These are phyloP conservation scores for Pogoniulus pusillus DNA, from an alignment of 2,797 vertebrate genomes.

Conservation along the genomic window DNA sequence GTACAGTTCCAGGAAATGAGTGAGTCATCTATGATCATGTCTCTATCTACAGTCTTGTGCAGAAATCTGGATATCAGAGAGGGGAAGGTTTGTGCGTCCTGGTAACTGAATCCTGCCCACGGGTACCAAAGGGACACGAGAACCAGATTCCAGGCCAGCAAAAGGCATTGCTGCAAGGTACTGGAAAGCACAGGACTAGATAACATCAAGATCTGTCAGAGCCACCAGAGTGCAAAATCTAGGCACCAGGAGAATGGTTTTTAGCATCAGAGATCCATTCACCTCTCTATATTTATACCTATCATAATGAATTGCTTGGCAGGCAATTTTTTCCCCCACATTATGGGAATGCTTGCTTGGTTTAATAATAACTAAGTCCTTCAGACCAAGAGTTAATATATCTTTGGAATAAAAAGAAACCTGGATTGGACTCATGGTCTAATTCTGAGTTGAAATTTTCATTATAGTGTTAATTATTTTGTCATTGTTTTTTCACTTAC, in stretches of 20 bases:
- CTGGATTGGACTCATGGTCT: not conserved
- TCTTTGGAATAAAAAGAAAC: not conserved
- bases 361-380: not conserved
- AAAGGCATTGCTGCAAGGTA: rapidly evolving
- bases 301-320: not conserved
- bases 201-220: not conserved
- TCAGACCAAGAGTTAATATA: not conserved
- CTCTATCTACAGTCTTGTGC: not conserved
- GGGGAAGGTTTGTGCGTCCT: not conserved
- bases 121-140: not conserved
- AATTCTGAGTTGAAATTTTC: not conserved
- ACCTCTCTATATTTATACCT: not conserved
- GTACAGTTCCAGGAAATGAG: not conserved
- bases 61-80: not conserved
- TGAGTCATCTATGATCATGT: not conserved
- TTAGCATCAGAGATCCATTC: not conserved
- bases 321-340: not conserved
- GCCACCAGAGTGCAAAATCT: not conserved
- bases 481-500: not conserved
- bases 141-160: not conserved
- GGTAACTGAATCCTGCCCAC: not conserved
- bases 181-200: not conserved
- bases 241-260: not conserved
- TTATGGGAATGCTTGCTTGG: not conserved
- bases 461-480: not conserved